phyloP scores from a whole-genome alignment of 2,797 vertebrate genomes.

The Argyrosomus regius region DNA sequence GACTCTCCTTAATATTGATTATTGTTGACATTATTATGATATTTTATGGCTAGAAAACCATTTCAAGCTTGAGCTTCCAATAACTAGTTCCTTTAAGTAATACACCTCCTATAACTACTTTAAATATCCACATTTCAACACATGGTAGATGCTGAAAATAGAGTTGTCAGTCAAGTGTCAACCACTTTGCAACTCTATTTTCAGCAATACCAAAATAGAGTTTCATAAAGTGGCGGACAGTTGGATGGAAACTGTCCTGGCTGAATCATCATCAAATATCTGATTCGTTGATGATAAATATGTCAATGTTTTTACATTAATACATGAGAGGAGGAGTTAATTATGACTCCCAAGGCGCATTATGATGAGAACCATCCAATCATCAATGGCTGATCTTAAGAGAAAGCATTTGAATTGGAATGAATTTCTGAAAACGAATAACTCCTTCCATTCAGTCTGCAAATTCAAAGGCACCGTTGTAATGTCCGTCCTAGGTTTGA shows the following conservation, averaged over 20 bases:
- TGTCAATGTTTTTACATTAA: background rate
- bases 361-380: background rate
- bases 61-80: background rate
- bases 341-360: background rate
- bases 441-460: background rate
- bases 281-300: background rate
- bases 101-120: background rate
- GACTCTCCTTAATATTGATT: conserved; percentile 15
- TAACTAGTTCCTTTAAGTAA: background rate
- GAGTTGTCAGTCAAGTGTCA: background rate
- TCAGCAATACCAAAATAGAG: no score
- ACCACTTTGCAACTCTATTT: no score
- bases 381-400: background rate
- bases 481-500: background rate
- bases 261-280: background rate
- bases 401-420: background rate
- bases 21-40: background rate
- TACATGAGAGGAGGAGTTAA: background rate
- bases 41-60: background rate
- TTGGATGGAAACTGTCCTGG: background rate
- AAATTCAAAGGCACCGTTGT: no score
- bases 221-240: background rate
- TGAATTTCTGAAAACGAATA: background rate
- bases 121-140: background rate
- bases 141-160: background rate